Evolutionary conservation across 2,797 vertebrate genomes (phyloP), one percentile per base, ranked within the genome.

Genomic region (Synaphobranchus kaupii): DNA sequence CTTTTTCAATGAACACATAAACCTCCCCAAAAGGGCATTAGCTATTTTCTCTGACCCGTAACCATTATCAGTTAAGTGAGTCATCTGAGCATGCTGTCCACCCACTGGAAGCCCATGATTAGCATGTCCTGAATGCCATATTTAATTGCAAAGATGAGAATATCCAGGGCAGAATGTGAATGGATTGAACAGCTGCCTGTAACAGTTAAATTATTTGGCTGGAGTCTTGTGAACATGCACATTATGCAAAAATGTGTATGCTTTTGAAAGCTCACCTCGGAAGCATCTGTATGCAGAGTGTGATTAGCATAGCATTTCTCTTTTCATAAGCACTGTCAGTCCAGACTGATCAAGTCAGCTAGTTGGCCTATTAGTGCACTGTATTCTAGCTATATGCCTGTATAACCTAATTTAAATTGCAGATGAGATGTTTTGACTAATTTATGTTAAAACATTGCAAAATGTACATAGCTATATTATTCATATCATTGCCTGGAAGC

Each of bases 121-220:
- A 81, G 8, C 78, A 50, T 50, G 25, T 50, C 78, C 78, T 50
- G 76, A 50, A 50, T 81, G 78, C 44, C 47, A 25, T 50, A n/a
- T 81, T 50, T 48, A 48, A 48, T n/a, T 39, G 22, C 47, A n/a
- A 7, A 81, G 47, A 50, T n/a, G 47, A 81, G 6, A 22, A 50
- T n/a, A 81, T 20, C 1, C 20, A 50, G 28, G 25, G 1, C 28
- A 60, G 47, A 84, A 60, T 87, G 47, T 34, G 82, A 28, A 83
- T 68, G 81, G 39, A 54, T 58, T 82, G 81, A 47, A 52, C 63
- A 58, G 50, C 52, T 68, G 47, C 60, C 81, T 82, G n/a, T 83
- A 66, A 73, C 48, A 73, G 86, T 56, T 22, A 87, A 47, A 84
- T 71, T 7, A 84, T 84, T 73, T 84, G 83, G 47, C 60, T 71